Percentiles rank a stretch among this genome's conserved stretches.
Conservation (phyloP, 2,888 invertebrate species). For the Xestia ashworthii region DNA sequence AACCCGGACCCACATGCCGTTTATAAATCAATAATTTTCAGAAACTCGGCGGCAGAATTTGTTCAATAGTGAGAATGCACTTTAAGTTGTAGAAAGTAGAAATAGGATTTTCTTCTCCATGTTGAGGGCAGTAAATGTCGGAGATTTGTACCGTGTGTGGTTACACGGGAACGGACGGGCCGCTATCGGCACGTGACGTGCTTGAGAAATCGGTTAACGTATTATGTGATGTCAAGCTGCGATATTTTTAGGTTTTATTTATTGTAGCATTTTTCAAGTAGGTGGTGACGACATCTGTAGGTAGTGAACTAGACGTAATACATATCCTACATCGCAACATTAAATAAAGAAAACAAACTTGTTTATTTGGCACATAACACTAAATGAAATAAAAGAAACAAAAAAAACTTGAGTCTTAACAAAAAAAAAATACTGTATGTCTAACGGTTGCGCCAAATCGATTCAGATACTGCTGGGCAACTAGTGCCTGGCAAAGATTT, state of each 20-base stretch:
- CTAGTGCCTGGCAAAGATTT: neutral
- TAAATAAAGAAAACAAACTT: neutral
- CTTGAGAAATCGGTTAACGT: constrained; percentile 41
- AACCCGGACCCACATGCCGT: neutral
- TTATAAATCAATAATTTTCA: constrained; percentile 27
- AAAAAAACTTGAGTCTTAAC: neutral
- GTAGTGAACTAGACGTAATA: neutral
- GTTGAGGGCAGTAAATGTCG: constrained; percentile 53
- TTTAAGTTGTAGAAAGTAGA: constrained; percentile 39
- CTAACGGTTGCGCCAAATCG: neutral
- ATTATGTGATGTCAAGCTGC: constrained; percentile 40
- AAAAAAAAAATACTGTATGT: neutral
- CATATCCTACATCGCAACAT: neutral
- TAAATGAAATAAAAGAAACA: neutral
- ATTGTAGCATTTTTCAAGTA: neutral
- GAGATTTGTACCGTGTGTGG: constrained; percentile 60
- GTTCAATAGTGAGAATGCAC: constrained; percentile 37
- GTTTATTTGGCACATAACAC: neutral
- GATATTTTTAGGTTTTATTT: constrained; percentile 38
- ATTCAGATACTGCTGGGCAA: neutral
- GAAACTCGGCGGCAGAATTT: neutral
- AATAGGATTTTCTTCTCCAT: constrained; percentile 51
- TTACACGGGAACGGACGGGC: constrained; percentile 47
- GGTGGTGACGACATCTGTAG: neutral
- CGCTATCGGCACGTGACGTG: constrained; percentile 53